Evolutionary conservation across 2,888 invertebrate species (phyloP).

Genomic region (Monochamus alternatus): DNA sequence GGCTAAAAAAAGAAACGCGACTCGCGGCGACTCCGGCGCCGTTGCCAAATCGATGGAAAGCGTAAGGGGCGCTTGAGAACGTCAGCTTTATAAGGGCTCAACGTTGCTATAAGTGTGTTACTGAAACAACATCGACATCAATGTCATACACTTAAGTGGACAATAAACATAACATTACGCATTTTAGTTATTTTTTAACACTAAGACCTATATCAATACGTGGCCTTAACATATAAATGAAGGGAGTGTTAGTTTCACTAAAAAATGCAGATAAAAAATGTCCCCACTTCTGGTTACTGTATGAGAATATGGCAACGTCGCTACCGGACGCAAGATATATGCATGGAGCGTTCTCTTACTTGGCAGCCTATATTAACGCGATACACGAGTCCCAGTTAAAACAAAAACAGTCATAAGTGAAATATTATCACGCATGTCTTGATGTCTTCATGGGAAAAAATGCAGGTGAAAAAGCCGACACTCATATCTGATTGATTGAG

Average conservation of each 20-base stretch:
- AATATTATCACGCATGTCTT: conserved; percentile 60
- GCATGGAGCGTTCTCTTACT: conserved; percentile 20
- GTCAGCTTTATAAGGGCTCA: too few relatives aligned
- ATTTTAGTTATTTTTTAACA: too few relatives aligned
- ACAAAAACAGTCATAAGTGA: conserved; percentile 57
- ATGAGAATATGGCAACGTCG: conserved; percentile 22
- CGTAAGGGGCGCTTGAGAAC: neutral
- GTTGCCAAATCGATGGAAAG: conserved; percentile 23
- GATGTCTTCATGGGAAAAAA: conserved; percentile 53
- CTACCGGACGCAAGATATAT: conserved; percentile 14
- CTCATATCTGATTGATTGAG: conserved; percentile 61
- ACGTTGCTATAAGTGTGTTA: too few relatives aligned
- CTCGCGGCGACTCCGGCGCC: conserved; percentile 21
- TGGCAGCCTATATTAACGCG: conserved; percentile 51
- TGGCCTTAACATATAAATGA: too few relatives aligned
- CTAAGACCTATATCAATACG: too few relatives aligned
- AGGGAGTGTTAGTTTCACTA: too few relatives aligned
- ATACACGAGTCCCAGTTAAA: conserved; percentile 52
- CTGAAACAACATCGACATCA: too few relatives aligned
- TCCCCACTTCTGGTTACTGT: neutral
- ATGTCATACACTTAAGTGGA: too few relatives aligned
- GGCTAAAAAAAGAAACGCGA: conserved; percentile 35
- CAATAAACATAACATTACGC: too few relatives aligned
- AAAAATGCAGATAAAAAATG: too few relatives aligned
- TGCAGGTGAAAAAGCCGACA: conserved; percentile 51